Percentiles rank a stretch among this genome's conserved stretches.
phyloP scores from a whole-genome alignment of 2,797 vertebrate genomes.

The Chloroceryle inda region DNA sequence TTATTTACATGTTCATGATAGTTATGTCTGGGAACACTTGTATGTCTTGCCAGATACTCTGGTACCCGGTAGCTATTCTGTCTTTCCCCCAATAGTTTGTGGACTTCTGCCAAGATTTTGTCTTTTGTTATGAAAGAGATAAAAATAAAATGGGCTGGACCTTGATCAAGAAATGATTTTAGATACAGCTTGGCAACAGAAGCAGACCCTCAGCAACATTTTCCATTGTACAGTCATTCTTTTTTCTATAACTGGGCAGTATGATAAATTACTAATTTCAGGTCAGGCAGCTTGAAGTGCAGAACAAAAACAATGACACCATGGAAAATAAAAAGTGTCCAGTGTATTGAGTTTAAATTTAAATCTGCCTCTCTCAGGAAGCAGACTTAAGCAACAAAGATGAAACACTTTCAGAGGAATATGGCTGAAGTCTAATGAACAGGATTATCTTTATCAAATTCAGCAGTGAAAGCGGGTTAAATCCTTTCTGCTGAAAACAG shows the following conservation, averaged over 20 bases:
- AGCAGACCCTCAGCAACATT: constrained; percentile 55
- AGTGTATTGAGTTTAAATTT: constrained; percentile 62
- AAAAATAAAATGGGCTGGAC: constrained; percentile 69
- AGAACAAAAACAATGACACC: constrained; percentile 72
- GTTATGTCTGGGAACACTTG: background rate
- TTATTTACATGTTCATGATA: constrained; percentile 12
- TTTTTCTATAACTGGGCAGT: constrained; percentile 45
- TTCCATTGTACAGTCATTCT: constrained; percentile 65
- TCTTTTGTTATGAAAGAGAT: constrained; percentile 53
- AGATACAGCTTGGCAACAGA: constrained; percentile 57
- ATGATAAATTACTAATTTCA: constrained; percentile 64
- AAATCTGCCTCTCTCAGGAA: constrained; percentile 38
- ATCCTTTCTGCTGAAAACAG: background rate
- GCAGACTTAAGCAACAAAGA: constrained; percentile 7
- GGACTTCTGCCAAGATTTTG: constrained; percentile 41
- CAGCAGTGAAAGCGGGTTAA: background rate
- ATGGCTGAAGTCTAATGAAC: background rate
- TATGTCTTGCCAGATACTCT: background rate
- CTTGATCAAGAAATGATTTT: constrained; percentile 61
- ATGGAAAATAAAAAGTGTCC: constrained; percentile 71
- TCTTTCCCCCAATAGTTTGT: background rate
- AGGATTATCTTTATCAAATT: background rate
- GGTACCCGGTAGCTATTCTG: constrained; percentile 1
- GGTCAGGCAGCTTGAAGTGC: constrained; percentile 48
- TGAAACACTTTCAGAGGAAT: constrained; percentile 19